A percentile compares a stretch with the other conserved stretches of the same genome.
phyloP scores from a whole-genome alignment of 2,888 invertebrate species.

The Altica lythri region DNA sequence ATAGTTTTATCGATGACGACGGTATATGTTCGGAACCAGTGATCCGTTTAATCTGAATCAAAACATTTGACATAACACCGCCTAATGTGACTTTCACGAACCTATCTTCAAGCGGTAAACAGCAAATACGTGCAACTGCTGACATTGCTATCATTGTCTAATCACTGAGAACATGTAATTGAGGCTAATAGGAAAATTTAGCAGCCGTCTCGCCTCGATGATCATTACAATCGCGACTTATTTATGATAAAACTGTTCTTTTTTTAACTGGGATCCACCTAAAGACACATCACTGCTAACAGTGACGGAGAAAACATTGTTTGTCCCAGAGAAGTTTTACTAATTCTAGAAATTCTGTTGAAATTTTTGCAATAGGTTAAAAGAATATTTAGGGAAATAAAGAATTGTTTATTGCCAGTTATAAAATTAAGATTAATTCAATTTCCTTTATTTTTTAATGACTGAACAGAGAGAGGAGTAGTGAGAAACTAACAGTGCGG shows the following conservation, averaged over 20 bases:
- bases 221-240: conserved; percentile 32
- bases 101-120: not conserved
- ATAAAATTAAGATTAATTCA: no score
- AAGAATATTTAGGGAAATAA: no score
- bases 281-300: conserved; percentile 1
- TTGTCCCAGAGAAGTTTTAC: no score
- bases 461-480: no score
- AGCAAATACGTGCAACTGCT: conserved; percentile 4
- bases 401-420: no score
- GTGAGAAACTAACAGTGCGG: no score
- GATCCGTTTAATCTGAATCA: conserved; percentile 6
- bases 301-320: not conserved
- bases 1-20: not conserved
- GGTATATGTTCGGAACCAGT: not conserved
- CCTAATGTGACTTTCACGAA: conserved; percentile 23
- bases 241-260: conserved; percentile 21
- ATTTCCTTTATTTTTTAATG: no score
- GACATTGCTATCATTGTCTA: conserved; percentile 21
- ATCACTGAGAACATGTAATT: conserved; percentile 34
- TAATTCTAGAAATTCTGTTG: no score
- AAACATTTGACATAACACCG: conserved; percentile 9
- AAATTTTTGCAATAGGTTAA: no score
- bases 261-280: conserved; percentile 14
- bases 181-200: conserved; percentile 40
- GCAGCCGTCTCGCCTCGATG: conserved; percentile 34